phyloP scores from a whole-genome alignment of 1,140 invertebrate genomes.

The Hycleus phaleratus region DNA sequence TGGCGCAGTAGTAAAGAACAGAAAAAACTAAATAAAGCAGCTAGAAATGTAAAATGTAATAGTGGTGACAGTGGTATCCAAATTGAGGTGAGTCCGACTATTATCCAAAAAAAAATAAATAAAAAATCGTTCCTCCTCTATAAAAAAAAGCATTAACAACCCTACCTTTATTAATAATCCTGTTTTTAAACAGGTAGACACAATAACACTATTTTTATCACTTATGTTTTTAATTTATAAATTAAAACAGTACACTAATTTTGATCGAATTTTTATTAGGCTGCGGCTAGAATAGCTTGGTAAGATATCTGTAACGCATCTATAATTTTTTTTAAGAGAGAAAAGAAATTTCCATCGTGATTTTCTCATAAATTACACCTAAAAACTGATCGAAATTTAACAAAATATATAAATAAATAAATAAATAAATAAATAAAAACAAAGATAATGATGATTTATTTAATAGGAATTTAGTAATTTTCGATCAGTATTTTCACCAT shows the following conservation, averaged over 20 bases:
- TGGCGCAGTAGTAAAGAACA: constrained; percentile 65
- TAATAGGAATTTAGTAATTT: not conserved
- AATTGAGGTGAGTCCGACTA: constrained; percentile 47
- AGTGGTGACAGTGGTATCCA: constrained; percentile 69
- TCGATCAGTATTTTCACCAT: constrained; percentile 4
- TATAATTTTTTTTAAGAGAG: not conserved
- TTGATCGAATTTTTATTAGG: constrained; percentile 38
- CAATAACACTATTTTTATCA: constrained; percentile 2
- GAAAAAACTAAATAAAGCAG: constrained; percentile 59
- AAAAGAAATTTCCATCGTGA: constrained; percentile 2
- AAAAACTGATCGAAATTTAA: no score
- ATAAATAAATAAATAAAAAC: no score
- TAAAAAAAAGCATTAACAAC: not conserved
- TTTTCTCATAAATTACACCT: not conserved
- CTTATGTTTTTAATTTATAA: not conserved
- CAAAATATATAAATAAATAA: no score
- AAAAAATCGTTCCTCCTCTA: not conserved
- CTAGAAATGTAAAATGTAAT: constrained; percentile 63
- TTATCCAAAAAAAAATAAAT: no score
- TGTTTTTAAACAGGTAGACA: constrained; percentile 6
- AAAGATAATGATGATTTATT: not conserved
- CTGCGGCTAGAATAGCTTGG: constrained; percentile 41
- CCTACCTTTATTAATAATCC: not conserved
- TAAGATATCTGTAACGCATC: constrained; percentile 34
- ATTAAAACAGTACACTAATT: constrained; percentile 29